Evolutionary conservation across 1,140 invertebrate genomes (phyloP).

Genomic region (Drosophila burlai): DNA sequence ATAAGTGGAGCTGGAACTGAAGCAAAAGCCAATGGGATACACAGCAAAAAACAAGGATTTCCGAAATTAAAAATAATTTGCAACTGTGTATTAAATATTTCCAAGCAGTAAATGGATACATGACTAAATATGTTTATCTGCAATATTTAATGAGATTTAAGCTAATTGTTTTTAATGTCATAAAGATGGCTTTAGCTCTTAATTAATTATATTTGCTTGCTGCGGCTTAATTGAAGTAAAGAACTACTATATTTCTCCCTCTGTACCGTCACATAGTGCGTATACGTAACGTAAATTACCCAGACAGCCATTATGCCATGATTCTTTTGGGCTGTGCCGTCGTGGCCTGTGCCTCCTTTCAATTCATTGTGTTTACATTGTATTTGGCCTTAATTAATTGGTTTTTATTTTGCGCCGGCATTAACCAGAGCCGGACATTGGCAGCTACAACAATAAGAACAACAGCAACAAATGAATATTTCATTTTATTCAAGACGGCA

Average conservation of each 20-base stretch:
- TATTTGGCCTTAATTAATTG: conserved; percentile 76
- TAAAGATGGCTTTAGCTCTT: not conserved
- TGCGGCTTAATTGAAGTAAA: no score
- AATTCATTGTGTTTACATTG: conserved; percentile 61
- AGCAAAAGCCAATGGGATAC: conserved; percentile 14
- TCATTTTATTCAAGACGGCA: conserved; percentile 23
- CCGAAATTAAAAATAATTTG: not conserved
- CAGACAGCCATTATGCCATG: conserved; percentile 59
- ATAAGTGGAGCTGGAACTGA: conserved; percentile 62
- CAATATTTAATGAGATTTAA: not conserved
- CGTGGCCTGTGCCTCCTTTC: conserved; percentile 34
- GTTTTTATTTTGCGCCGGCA: conserved; percentile 46
- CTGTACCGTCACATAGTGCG: conserved; percentile 32
- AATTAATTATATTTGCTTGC: not conserved
- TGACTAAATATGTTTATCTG: no score
- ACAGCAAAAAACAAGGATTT: not conserved
- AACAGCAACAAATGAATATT: conserved; percentile 29
- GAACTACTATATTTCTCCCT: not conserved
- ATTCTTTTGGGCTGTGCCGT: conserved; percentile 25
- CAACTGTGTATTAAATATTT: not conserved
- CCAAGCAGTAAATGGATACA: no score
- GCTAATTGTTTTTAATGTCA: not conserved
- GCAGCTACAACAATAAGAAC: not conserved
- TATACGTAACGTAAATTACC: conserved; percentile 62
- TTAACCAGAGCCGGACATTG: conserved; percentile 28